Conservation (phyloP, 1,140 invertebrate species). For the Magallana angulata region DNA sequence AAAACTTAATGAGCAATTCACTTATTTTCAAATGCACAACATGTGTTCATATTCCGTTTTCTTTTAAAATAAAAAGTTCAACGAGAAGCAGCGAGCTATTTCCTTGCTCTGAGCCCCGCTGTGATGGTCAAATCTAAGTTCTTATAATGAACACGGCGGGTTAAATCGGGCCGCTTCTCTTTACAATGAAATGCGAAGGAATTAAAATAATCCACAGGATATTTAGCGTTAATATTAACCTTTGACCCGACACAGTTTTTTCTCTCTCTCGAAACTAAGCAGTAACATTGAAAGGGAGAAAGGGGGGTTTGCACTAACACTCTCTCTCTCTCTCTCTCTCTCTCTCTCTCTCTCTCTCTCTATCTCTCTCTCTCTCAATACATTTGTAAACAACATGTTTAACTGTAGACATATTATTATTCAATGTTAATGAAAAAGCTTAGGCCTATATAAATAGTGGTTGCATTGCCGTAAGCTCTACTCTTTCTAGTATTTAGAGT, state of each 20-base stretch:
- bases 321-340: too few relatives aligned
- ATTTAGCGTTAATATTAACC: background rate
- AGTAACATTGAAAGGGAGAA: too few relatives aligned
- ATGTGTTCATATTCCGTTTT: slow-evolving; percentile 31
- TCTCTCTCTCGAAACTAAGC: background rate
- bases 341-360: too few relatives aligned
- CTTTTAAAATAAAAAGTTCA: slow-evolving; percentile 6
- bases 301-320: background rate
- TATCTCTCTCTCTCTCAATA: too few relatives aligned
- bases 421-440: background rate
- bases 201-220: background rate
- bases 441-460: background rate
- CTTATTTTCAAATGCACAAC: slow-evolving; percentile 14
- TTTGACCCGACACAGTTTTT: background rate
- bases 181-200: background rate
- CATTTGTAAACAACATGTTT: too few relatives aligned
- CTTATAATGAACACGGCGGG: background rate
- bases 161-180: background rate
- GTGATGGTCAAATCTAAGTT: background rate
- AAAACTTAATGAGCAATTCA: slow-evolving; percentile 12
- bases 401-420: too few relatives aligned
- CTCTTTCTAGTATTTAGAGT: background rate
- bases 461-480: background rate
- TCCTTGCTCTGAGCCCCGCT: background rate
- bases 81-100: background rate